Evolutionary conservation across 2,797 vertebrate species (phyloP).

Genomic region (Tapera naevia): DNA sequence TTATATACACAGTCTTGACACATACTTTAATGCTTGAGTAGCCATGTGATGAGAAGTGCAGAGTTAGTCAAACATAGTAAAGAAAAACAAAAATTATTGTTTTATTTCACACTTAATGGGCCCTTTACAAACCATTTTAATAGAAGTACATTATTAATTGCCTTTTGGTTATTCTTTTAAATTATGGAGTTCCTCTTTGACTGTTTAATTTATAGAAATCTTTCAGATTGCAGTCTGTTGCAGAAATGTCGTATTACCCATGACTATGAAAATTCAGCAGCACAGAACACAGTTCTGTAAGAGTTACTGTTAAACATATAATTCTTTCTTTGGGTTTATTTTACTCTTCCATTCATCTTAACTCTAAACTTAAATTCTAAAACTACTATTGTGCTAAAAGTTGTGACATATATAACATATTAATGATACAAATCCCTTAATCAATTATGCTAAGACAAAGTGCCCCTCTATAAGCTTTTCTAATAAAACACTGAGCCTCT

Average conservation of each 20-base stretch:
- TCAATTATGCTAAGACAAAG: background rate
- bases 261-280: background rate
- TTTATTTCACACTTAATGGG: background rate
- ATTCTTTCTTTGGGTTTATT: background rate
- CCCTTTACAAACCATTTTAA: background rate
- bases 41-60: rapidly evolving
- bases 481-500: background rate
- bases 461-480: background rate
- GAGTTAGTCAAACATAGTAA: background rate
- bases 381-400: background rate
- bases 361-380: background rate
- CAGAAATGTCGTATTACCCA: background rate
- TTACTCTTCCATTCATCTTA: background rate
- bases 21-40: background rate
- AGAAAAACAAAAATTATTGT: background rate
- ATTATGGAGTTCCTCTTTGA: background rate
- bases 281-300: background rate
- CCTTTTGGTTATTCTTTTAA: background rate
- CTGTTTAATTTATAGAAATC: background rate
- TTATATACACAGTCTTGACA: background rate
- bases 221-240: background rate
- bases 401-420: background rate
- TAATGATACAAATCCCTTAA: background rate
- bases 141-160: background rate
- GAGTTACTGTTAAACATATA: background rate